Evolutionary conservation across 2,113 vertebrate genomes (phyloP), one percentile per base, ranked within the genome.

Genomic region (Passer montanus): DNA sequence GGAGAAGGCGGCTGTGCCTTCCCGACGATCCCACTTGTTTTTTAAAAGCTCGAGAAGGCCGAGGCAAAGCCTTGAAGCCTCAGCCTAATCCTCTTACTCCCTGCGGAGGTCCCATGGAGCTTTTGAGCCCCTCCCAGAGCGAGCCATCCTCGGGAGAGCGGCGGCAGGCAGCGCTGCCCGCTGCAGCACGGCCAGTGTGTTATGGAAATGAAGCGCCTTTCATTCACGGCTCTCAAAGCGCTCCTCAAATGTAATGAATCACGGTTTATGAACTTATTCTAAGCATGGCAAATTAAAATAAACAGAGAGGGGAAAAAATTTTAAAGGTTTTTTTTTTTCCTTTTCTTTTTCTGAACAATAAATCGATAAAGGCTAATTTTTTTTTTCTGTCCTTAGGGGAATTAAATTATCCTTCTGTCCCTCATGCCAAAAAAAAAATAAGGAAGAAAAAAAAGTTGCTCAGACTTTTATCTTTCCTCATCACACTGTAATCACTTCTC

Each of bases 401-500:
- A 96, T 94, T 93, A 95, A 92, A 96, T 94, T 91, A 95, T 90
- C 84, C 91, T 87, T 85, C 88, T 95, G 92, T 89, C 66, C 23
- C 74, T 82, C 69, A 74, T 43, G 64, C 77, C 67, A 78, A 56
- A 56, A 58, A 79, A 58, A 3, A 79, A 50, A 59, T 52, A 60
- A 76, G 2, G 47, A 43, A 56, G 41, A 31, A 56, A 88, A 77
- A 95, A 97, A 97, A 97, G 93, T 95, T 94, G 85, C 94, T 90
- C 37, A 62, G 33, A 96, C 97, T 97, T 98, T 98, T 95, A 98
- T 98, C 97, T 97, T 95, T 87, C 83, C 88, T 94, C 95, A 96
- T 95, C 77, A 59, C 93, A 97, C 96, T 97, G 97, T 96, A 98
- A 97, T 97, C 97, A 98, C 96, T 97, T 96, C 87, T 94, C 95